A percentile compares a stretch with the other conserved stretches of the same genome.
Conservation (phyloP, 2,113 vertebrate species). For the Mirza zaza region DNA sequence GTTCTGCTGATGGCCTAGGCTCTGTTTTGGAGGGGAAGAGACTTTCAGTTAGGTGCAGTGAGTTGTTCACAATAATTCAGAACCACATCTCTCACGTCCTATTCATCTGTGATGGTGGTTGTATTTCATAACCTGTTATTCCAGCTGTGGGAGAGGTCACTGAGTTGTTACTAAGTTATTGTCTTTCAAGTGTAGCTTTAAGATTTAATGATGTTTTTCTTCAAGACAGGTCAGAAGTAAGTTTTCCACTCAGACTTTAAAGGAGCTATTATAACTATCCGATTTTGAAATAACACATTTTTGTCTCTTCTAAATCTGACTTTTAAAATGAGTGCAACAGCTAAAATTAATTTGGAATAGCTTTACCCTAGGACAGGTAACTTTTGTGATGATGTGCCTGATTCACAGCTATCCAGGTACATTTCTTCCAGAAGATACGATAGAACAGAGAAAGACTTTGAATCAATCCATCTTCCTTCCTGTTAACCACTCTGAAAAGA, state of each 20-base stretch:
- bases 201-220: conserved; percentile 70
- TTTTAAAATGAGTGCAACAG: conserved; percentile 24
- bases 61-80: neutral
- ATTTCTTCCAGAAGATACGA: conserved; percentile 12
- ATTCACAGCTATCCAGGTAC: neutral
- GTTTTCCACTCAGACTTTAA: conserved; percentile 58
- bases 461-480: neutral
- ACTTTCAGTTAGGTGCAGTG: neutral
- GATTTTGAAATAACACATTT: conserved; percentile 55
- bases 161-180: conserved; percentile 61
- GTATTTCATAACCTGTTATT: conserved; percentile 64
- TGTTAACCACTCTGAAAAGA: neutral
- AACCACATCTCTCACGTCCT: neutral
- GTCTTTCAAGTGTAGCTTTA: conserved; percentile 65
- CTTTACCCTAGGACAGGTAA: neutral
- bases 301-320: conserved; percentile 52
- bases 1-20: neutral
- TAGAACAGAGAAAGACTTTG: neutral
- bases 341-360: conserved; percentile 45
- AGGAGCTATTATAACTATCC: conserved; percentile 17
- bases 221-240: conserved; percentile 48
- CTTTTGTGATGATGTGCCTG: neutral
- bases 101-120: neutral
- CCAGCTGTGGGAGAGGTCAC: conserved; percentile 70
- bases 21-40: neutral